These are phyloP conservation scores for Mustelus asterias DNA, from an alignment of 2,113 vertebrate genomes.

Conservation along the genomic window DNA sequence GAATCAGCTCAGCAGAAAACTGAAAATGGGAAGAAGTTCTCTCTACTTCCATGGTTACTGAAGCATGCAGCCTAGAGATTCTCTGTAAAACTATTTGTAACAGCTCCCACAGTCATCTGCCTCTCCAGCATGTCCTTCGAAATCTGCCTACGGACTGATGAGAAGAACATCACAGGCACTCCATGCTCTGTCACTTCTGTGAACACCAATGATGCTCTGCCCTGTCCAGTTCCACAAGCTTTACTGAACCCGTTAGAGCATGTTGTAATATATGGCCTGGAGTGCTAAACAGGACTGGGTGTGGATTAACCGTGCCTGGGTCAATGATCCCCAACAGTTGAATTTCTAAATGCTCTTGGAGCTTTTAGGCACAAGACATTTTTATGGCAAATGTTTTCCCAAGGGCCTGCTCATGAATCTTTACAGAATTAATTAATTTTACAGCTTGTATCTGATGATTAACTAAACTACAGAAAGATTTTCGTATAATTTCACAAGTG, in stretches of 20 bases:
- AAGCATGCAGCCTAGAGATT: background rate
- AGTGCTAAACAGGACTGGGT: background rate
- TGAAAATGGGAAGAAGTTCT: no score
- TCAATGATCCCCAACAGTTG: background rate
- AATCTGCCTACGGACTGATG: background rate
- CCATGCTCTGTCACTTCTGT: slow-evolving; percentile 6
- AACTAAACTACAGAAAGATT: background rate
- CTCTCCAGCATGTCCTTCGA: slow-evolving; percentile 24
- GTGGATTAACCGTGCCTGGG: background rate
- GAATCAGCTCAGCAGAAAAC: background rate
- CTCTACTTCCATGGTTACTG: slow-evolving; percentile 30
- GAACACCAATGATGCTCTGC: slow-evolving; percentile 21
- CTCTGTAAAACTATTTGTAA: background rate
- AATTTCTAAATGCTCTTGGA: background rate
- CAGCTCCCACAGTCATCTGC: background rate
- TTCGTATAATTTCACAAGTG: background rate
- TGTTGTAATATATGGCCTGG: slow-evolving; percentile 11
- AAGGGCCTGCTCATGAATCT: background rate
- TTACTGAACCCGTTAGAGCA: background rate
- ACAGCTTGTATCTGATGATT: background rate
- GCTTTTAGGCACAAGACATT: background rate
- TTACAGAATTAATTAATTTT: background rate
- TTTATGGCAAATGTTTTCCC: background rate
- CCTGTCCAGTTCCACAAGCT: slow-evolving; percentile 14
- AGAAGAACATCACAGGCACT: slow-evolving; percentile 14